A percentile compares a stretch with the other conserved stretches of the same genome.
Conservation (phyloP, 2,113 vertebrate genomes). For the Canis aureus region DNA sequence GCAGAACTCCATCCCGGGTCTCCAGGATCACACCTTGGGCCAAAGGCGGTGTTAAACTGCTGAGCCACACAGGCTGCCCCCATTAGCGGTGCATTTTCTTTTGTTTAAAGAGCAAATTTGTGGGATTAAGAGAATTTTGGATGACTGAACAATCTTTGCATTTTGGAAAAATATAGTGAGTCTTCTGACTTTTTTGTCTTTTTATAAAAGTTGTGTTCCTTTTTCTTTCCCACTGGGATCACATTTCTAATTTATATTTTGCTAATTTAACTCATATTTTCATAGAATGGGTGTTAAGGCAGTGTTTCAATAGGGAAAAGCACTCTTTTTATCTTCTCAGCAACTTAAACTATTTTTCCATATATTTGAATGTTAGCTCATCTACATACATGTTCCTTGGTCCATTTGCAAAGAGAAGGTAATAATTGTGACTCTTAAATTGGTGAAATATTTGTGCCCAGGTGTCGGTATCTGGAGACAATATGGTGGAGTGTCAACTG, state of each 20-base stretch:
- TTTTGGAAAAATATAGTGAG: background rate
- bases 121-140: slow-evolving; percentile 41
- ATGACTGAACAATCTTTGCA: background rate
- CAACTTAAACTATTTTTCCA: slow-evolving; percentile 36
- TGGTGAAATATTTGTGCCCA: slow-evolving; percentile 74
- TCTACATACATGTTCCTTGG: background rate
- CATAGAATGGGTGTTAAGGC: background rate
- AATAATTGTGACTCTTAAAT: slow-evolving; percentile 45
- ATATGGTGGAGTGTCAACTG: slow-evolving; percentile 96
- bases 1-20: no score
- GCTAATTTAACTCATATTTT: slow-evolving; percentile 26
- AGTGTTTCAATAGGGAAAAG: slow-evolving; percentile 16
- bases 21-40: no score
- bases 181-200: background rate
- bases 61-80: no score
- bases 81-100: background rate
- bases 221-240: background rate
- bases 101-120: slow-evolving; percentile 38
- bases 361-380: slow-evolving; percentile 9
- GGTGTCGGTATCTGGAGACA: slow-evolving; percentile 94
- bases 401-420: slow-evolving; percentile 43
- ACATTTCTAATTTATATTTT: slow-evolving; percentile 38
- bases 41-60: no score
- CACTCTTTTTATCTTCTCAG: slow-evolving; percentile 34
- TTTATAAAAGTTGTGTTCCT: background rate